phyloP scores from a whole-genome alignment of 2,113 vertebrate genomes.

The Sphaerodactylus townsendi region DNA sequence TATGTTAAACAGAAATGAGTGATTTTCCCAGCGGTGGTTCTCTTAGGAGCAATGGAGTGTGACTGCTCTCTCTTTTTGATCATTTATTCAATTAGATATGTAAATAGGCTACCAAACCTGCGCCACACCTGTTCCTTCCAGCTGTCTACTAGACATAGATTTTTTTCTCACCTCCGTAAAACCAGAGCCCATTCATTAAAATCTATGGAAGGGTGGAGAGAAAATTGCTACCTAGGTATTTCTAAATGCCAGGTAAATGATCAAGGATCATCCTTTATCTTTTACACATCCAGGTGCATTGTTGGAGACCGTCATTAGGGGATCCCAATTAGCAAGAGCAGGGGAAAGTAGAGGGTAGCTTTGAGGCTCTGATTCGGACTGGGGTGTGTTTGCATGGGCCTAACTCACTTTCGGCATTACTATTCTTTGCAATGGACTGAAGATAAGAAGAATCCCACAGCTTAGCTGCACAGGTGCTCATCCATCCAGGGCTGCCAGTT shows the following conservation, averaged over 20 bases:
- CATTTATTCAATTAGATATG: conserved; percentile 67
- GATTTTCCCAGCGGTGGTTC: conserved; percentile 52
- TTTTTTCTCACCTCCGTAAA: conserved; percentile 52
- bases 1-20: conserved; percentile 35
- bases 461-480: too few species aligned
- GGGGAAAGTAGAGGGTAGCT: background rate
- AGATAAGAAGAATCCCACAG: too few species aligned
- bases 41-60: conserved; percentile 38
- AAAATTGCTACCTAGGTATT: background rate
- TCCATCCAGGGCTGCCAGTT: too few species aligned
- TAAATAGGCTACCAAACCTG: conserved; percentile 64
- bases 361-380: too few species aligned
- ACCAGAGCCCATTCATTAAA: conserved; percentile 46
- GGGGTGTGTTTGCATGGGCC: too few species aligned
- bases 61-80: conserved; percentile 51
- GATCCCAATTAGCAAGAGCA: background rate
- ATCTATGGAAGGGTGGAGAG: conserved; percentile 18
- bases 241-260: background rate
- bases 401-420: too few species aligned
- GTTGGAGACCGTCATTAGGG: background rate
- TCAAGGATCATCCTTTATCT: background rate
- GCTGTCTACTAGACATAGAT: conserved; percentile 54
- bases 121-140: conserved; percentile 54
- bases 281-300: background rate
- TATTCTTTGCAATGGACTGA: too few species aligned